Conservation (phyloP, 2,797 vertebrate genomes). For the Acipenser oxyrinchus region DNA sequence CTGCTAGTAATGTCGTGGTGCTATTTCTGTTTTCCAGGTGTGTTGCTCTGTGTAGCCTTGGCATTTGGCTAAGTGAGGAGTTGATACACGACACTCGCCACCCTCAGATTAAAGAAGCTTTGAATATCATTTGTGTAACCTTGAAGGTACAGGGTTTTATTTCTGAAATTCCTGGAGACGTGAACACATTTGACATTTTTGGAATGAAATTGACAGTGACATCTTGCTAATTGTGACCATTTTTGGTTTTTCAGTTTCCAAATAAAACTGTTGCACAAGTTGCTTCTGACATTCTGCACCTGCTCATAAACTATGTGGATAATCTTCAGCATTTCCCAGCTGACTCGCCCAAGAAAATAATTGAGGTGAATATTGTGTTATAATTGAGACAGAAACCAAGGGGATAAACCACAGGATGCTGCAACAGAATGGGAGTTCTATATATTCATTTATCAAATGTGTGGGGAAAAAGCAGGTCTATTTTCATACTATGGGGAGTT, state of each 20-base stretch:
- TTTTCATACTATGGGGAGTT: too few relatives aligned
- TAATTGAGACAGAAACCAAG: not conserved
- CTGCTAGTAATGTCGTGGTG: not conserved
- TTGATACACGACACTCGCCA: conserved; percentile 83
- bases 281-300: conserved; percentile 88
- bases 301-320: conserved; percentile 84
- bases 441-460: too few relatives aligned
- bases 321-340: conserved; percentile 84
- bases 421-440: too few relatives aligned
- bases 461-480: too few relatives aligned
- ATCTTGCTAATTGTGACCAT: conserved; percentile 20
- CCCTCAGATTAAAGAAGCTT: conserved; percentile 90
- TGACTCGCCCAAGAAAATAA: conserved; percentile 89
- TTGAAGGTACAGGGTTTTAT: conserved; percentile 74
- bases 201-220: too few relatives aligned
- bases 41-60: conserved; percentile 93
- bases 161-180: not conserved
- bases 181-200: too few relatives aligned
- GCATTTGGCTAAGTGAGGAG: conserved; percentile 96
- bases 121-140: conserved; percentile 95
- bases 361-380: conserved; percentile 68
- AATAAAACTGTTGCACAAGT: conserved; percentile 94
- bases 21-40: conserved; percentile 63
- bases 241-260: conserved; percentile 70
- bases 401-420: too few relatives aligned